A percentile compares a stretch with the other conserved stretches of the same genome.
Evolutionary conservation across 2,797 vertebrate genomes (phyloP).

Genomic region (Smutsia temminckii): DNA sequence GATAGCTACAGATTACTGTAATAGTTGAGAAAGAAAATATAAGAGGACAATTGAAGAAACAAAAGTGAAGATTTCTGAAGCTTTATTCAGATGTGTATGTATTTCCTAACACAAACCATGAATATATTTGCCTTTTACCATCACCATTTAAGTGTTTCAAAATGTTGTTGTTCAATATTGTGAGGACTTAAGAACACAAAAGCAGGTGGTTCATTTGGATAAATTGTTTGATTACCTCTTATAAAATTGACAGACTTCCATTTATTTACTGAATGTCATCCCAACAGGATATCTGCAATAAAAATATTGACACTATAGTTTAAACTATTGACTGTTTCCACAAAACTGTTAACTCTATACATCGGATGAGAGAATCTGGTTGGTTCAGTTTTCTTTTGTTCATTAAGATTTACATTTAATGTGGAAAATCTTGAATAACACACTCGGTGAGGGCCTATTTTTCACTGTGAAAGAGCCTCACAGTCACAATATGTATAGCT

Average conservation of each 20-base stretch:
- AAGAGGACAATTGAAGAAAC: not conserved
- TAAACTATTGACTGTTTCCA: not conserved
- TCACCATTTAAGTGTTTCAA: not conserved
- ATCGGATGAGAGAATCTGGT: not conserved
- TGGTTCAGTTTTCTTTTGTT: constrained; percentile 1
- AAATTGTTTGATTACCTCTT: not conserved
- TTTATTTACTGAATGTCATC: not conserved
- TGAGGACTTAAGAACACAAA: not conserved
- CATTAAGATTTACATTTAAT: not conserved
- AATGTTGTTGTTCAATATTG: not conserved
- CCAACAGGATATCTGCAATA: not conserved
- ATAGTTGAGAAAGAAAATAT: not conserved
- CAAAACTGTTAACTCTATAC: not conserved
- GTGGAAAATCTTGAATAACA: not conserved
- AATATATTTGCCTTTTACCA: not conserved
- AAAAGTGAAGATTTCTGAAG: not conserved
- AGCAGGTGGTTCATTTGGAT: not conserved
- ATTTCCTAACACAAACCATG: not conserved
- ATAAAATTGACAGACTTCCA: not conserved
- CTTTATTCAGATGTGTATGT: not conserved
- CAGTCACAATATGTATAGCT: not conserved
- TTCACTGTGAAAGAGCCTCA: not conserved
- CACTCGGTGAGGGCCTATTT: not conserved
- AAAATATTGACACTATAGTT: not conserved
- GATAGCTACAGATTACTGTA: not conserved